Evolutionary conservation across 2,113 vertebrate species (phyloP), one percentile per base, ranked within the genome.

Genomic region (Prochilodus magdalenae): DNA sequence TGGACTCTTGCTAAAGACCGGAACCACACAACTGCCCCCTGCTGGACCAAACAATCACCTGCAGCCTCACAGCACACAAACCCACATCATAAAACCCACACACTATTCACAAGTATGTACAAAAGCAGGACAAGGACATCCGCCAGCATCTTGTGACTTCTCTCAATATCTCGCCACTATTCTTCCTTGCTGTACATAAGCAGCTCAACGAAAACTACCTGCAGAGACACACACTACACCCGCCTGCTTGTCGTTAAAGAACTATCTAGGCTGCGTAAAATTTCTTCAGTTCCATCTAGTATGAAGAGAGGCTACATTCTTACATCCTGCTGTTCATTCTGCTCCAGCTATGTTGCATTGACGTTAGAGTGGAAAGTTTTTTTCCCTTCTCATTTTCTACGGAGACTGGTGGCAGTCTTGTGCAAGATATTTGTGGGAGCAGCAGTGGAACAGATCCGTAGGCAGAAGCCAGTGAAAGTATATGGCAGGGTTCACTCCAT

Each of bases 1-100:
- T 97, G 86, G 95, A 96, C 86, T 91, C 93, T 75, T 69, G 93
- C 75, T 94, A 90, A 91, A 93, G 90, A 90, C 73, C 84, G 79
- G 87, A 82, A n/a, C 40, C 27, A 11, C 20, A 13, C 33, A 57
- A 22, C n/a, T 73, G 79, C 82, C 76, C 62, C 81, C 83, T 71
- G 40, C 79, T 24, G 60, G 75, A 73, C 62, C 24, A 24, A 69
- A 77, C 70, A 36, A 76, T 81, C 77, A 69, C 27, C 44, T 73
- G 66, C 62, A 40, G 73, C 81, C 72, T 53, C 60, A 40, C 66
- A 75, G 47, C n/a, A 49, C 53, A 60, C 51, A 84, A 72, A 77
- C 16, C 20, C 12, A 4, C 72, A 77, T 73, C 75, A 55, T 66
- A 85, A 26, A 49, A 24, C n/a, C 33, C 51, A 67, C 33, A 36